Conservation (phyloP, 2,113 vertebrate species). For the Neomonachus schauinslandi region DNA sequence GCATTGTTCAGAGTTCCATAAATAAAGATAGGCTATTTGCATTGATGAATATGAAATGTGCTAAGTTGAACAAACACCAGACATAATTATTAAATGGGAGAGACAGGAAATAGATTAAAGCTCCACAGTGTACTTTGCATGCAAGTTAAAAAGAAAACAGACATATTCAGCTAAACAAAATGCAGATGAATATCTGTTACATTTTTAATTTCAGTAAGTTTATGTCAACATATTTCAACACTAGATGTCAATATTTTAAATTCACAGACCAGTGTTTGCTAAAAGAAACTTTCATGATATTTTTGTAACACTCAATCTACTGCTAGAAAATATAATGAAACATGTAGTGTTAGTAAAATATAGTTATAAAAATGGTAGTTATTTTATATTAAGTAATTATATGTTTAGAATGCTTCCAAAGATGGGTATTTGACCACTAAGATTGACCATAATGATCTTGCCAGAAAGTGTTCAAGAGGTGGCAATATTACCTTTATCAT, state of each 20-base stretch:
- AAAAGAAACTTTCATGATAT: slow-evolving; percentile 69
- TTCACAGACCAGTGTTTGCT: slow-evolving; percentile 64
- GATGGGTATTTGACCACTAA: background rate
- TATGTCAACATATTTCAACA: slow-evolving; percentile 79
- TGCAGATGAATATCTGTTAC: slow-evolving; percentile 72
- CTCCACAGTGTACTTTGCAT: slow-evolving; percentile 49
- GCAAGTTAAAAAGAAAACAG: slow-evolving; percentile 64
- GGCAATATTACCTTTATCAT: fast-evolving
- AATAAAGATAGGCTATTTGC: slow-evolving; percentile 68
- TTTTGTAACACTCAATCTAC: slow-evolving; percentile 66
- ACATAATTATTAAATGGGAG: slow-evolving; percentile 65
- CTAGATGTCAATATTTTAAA: slow-evolving; percentile 81
- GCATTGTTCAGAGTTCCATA: slow-evolving; percentile 39
- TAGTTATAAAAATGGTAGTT: background rate
- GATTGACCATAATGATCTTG: background rate
- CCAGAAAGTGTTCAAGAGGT: background rate
- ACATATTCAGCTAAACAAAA: slow-evolving; percentile 70
- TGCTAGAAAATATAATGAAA: slow-evolving; percentile 60
- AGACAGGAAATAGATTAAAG: slow-evolving; percentile 67
- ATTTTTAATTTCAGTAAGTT: slow-evolving; percentile 77
- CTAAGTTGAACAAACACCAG: slow-evolving; percentile 56
- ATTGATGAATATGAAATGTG: slow-evolving; percentile 60
- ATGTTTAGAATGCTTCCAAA: background rate
- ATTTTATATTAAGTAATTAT: background rate
- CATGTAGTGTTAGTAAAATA: background rate